Base-by-base conservation (phyloP, 2,888 invertebrate genomes). In the Drosophila acutilabella region DNA sequence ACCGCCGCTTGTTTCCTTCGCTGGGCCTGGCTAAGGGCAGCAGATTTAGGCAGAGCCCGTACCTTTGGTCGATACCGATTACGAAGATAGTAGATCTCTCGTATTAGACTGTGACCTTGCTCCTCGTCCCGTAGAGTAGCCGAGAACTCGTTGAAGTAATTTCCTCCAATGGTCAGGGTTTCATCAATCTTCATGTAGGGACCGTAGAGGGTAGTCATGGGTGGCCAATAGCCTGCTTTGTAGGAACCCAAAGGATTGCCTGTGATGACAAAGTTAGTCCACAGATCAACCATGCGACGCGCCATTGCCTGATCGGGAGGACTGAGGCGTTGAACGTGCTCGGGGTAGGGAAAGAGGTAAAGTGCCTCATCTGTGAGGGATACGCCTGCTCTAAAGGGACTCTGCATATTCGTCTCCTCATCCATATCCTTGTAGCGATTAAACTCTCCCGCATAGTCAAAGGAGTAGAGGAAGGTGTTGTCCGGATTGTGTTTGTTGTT, bases 361-460 rank as follows among this genome's bases (percentile, higher is more conserved):
- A 94, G 91, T 0, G 94, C 91, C 75, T 94, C 94, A 71, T 94
- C 94, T 1, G 94, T 94, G 53, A 94, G 93, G 11, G 94, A 93
- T 3, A 94, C 93, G 1, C 94, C 93, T 33, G 92, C 93, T 40
- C 82, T 89, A 68, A 93, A 93, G 1, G 93, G 93, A 20, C 92
- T 90, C 52, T 91, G 91, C 75, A 91, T 90, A 42, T 92, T 92
- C 36, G 91, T 92, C 62, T 91, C 91, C 64, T 91, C 91, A 50
- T 91, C 91, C 77, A 91, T 83, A 38, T 92, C 93, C 0, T 90
- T 88, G 81, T 93, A 92, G 8, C 92, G 90, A 86, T 92, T 92
- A 51, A 88, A 91, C 76, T 92, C 90, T 52, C 93, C 93, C 30
- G 82, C 86, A 78, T 93, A 93, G 56, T 93, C 93, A 65, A 94